phyloP scores from a whole-genome alignment of 2,113 vertebrate genomes.

The Notiomystis cincta region DNA sequence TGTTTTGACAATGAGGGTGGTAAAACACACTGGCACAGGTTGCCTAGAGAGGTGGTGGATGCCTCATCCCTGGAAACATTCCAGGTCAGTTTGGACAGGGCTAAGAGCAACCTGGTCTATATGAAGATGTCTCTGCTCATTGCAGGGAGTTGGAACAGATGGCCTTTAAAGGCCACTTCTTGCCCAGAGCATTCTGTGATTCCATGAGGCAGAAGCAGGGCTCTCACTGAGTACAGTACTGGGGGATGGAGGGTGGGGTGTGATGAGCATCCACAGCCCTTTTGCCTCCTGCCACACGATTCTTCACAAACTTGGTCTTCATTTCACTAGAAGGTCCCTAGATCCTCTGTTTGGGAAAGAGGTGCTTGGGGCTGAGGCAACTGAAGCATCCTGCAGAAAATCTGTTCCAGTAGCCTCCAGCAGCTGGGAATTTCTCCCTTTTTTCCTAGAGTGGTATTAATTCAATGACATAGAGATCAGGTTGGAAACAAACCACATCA shows the following conservation, averaged over 20 bases:
- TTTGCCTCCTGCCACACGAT: neutral
- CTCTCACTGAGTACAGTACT: neutral
- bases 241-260: neutral
- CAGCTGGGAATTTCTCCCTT: neutral
- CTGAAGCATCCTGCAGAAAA: neutral
- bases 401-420: neutral
- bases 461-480: neutral
- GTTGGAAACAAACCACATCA: neutral
- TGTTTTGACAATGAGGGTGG: neutral
- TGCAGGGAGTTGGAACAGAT: neutral
- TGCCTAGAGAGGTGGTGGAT: neutral
- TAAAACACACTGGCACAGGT: neutral
- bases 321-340: neutral
- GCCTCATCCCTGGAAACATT: neutral
- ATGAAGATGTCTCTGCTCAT: neutral
- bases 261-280: neutral
- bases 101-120: neutral
- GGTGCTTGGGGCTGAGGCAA: neutral
- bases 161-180: neutral
- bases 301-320: neutral
- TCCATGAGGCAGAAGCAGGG: neutral
- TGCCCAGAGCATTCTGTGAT: neutral
- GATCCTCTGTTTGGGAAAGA: neutral
- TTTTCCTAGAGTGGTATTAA: neutral
- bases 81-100: neutral